These are phyloP conservation scores for Abramis brama DNA, from an alignment of 2,113 vertebrate species.

Conservation along the genomic window DNA sequence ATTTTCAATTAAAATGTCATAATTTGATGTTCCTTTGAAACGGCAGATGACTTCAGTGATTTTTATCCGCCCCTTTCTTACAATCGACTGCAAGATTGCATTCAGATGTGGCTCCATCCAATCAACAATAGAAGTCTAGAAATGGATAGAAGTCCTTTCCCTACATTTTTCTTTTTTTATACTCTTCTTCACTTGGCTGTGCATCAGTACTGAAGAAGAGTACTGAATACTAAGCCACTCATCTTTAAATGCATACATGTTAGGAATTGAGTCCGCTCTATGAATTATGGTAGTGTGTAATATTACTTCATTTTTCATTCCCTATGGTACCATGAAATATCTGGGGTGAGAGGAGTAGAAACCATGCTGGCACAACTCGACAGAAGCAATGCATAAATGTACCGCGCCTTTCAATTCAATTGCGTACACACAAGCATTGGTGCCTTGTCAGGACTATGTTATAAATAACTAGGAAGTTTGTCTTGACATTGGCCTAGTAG, in stretches of 20 bases:
- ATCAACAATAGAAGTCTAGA: background rate
- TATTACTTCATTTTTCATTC: background rate
- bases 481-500: slow-evolving; percentile 12
- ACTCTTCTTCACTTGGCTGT: background rate
- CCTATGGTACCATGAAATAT: background rate
- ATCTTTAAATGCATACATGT: background rate
- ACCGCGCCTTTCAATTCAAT: background rate
- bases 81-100: background rate
- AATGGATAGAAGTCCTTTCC: background rate
- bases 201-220: background rate
- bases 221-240: background rate
- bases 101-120: background rate
- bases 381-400: slow-evolving; percentile 10
- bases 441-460: background rate
- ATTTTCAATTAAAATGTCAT: too few relatives aligned
- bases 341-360: background rate
- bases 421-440: background rate
- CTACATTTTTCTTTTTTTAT: background rate
- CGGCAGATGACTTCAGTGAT: too few relatives aligned
- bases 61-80: background rate
- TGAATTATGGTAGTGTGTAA: background rate
- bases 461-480: slow-evolving; percentile 27
- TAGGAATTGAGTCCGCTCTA: background rate
- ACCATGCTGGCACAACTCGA: background rate
- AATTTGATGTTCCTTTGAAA: too few relatives aligned